Conservation (phyloP, 2,797 vertebrate genomes). For the Pyrocephalus nanus region DNA sequence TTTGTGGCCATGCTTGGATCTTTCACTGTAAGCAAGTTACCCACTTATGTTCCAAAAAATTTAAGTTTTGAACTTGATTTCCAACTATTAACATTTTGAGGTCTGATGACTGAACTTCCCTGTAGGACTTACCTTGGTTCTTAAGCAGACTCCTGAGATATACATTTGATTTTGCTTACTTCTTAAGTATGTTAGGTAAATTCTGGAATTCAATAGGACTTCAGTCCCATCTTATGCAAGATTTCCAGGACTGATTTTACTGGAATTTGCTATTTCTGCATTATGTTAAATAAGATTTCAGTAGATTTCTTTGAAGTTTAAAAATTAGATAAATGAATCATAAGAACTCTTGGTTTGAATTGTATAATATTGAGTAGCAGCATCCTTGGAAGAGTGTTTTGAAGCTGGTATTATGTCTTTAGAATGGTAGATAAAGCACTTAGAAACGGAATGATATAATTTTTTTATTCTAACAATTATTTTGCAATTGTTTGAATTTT, state of each 20-base stretch:
- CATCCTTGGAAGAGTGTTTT: neutral
- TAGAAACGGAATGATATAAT: neutral
- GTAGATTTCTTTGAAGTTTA: neutral
- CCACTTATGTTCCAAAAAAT: neutral
- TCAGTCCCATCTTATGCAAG: neutral
- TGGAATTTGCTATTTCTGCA: neutral
- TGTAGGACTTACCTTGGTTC: neutral
- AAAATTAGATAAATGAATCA: neutral
- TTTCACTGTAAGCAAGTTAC: neutral
- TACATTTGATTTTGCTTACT: neutral
- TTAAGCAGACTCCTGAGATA: neutral
- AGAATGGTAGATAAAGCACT: neutral
- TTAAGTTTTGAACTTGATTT: neutral
- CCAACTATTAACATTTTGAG: neutral
- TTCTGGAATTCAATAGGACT: neutral
- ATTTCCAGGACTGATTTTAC: neutral
- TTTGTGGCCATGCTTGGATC: neutral
- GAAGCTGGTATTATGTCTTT: neutral
- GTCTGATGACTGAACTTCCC: neutral
- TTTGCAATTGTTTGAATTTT: neutral
- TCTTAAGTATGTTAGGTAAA: neutral
- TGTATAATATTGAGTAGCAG: neutral
- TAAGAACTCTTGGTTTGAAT: neutral
- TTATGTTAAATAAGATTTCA: neutral
- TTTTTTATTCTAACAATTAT: neutral